phyloP scores from a whole-genome alignment of 2,113 vertebrate genomes.

The Proterorhinus semilunaris region DNA sequence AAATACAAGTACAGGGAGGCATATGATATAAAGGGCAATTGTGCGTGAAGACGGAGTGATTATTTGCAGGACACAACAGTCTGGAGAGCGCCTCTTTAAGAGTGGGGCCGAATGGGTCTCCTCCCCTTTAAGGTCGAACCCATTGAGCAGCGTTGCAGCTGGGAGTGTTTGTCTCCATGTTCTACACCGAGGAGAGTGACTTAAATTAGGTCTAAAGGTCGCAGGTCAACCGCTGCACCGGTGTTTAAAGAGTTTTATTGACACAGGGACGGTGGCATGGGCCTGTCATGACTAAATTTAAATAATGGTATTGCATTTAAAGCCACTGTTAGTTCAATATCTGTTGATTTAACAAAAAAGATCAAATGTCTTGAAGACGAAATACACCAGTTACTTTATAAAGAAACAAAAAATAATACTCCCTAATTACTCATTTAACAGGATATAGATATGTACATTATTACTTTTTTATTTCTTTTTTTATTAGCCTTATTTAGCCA shows the following conservation, averaged over 20 bases:
- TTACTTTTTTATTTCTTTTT: no score
- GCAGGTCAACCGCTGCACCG: constrained; percentile 51
- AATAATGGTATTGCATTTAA: background rate
- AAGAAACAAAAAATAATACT: no score
- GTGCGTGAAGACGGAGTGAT: constrained; percentile 7
- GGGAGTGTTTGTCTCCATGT: constrained; percentile 67
- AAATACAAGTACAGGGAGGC: constrained; percentile 25
- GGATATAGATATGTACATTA: no score
- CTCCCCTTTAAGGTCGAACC: constrained; percentile 50
- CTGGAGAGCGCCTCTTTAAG: constrained; percentile 50
- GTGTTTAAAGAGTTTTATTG: constrained; percentile 57
- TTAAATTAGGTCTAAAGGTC: constrained; percentile 57
- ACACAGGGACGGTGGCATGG: constrained; percentile 13
- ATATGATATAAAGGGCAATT: background rate
- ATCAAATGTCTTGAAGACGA: no score
- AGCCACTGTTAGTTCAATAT: background rate
- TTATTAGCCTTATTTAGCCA: no score
- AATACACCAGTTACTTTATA: no score
- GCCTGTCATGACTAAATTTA: background rate
- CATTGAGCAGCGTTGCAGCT: constrained; percentile 64
- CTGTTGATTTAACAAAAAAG: no score
- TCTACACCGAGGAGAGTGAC: constrained; percentile 51
- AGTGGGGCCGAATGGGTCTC: constrained; percentile 47
- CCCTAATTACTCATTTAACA: no score
- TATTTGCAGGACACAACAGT: constrained; percentile 37